phyloP scores from a whole-genome alignment of 2,113 vertebrate genomes.

The Urocitellus parryii region DNA sequence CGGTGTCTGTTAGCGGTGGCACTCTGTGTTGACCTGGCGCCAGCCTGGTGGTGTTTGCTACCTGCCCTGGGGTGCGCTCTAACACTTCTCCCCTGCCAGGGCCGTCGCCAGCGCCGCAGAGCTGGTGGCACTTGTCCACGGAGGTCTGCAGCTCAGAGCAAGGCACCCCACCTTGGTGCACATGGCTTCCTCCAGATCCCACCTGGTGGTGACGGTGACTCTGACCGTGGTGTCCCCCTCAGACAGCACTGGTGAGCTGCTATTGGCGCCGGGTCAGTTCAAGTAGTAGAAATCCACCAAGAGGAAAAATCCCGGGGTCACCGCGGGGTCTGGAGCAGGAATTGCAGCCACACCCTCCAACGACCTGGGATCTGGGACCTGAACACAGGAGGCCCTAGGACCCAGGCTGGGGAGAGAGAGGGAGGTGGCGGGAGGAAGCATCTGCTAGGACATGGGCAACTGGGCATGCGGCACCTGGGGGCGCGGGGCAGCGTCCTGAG shows the following conservation, averaged over 20 bases:
- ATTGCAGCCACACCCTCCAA: rapidly evolving
- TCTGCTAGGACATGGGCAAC: no score
- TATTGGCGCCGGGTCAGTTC: rapidly evolving
- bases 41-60: no score
- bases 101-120: constrained; percentile 84
- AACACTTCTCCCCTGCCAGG: constrained; percentile 71
- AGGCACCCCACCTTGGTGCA: constrained; percentile 90
- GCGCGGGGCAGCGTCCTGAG: no score
- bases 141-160: constrained; percentile 85
- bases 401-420: background rate
- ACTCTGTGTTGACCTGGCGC: no score
- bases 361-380: rapidly evolving
- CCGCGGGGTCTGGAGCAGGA: background rate
- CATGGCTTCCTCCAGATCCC: constrained; percentile 91
- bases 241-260: constrained; percentile 84
- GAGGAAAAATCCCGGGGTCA: rapidly evolving
- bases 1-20: rapidly evolving
- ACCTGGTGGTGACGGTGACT: constrained; percentile 91
- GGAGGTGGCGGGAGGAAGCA: background rate
- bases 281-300: rapidly evolving
- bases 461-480: no score
- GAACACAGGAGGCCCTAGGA: no score
- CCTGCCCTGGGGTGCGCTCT: background rate
- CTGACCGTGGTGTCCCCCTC: constrained; percentile 86
- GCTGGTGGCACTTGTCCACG: constrained; percentile 87